Evolutionary conservation across 2,113 vertebrate genomes (phyloP).

Genomic region (Lanius collurio): DNA sequence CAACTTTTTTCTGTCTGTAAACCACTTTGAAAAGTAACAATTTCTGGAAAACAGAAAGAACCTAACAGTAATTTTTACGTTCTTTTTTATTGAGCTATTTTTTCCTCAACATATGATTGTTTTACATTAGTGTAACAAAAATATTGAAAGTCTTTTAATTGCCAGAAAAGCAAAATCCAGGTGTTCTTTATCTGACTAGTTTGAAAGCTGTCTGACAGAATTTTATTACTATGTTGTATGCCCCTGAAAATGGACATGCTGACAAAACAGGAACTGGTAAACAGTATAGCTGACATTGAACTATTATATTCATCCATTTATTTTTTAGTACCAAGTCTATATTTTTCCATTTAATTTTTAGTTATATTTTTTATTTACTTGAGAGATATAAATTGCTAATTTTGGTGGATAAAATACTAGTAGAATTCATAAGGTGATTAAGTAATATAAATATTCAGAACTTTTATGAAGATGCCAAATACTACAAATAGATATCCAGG

Average conservation of each 20-base stretch:
- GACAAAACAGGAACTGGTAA: neutral
- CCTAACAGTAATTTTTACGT: neutral
- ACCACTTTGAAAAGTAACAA: neutral
- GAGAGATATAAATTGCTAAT: slow-evolving; percentile 26
- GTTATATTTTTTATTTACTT: slow-evolving; percentile 30
- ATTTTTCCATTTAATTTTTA: slow-evolving; percentile 23
- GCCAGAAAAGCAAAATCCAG: neutral
- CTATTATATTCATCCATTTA: slow-evolving; percentile 13
- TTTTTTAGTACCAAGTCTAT: slow-evolving; percentile 1
- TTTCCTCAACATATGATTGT: neutral
- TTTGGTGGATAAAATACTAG: slow-evolving; percentile 13
- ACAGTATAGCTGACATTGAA: neutral
- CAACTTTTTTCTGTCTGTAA: neutral
- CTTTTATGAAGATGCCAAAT: slow-evolving; percentile 43
- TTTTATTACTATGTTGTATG: neutral
- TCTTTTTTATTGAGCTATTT: neutral
- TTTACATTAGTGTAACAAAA: neutral
- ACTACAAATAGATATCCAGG: slow-evolving; percentile 15
- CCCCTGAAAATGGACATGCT: neutral
- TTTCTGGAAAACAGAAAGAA: neutral
- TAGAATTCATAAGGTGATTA: slow-evolving; percentile 23
- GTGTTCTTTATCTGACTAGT: neutral
- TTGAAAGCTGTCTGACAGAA: neutral
- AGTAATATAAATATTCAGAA: slow-evolving; percentile 30
- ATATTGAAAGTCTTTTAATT: neutral